Conservation (phyloP, 2,888 invertebrate genomes). For the Heliconius hortense region DNA sequence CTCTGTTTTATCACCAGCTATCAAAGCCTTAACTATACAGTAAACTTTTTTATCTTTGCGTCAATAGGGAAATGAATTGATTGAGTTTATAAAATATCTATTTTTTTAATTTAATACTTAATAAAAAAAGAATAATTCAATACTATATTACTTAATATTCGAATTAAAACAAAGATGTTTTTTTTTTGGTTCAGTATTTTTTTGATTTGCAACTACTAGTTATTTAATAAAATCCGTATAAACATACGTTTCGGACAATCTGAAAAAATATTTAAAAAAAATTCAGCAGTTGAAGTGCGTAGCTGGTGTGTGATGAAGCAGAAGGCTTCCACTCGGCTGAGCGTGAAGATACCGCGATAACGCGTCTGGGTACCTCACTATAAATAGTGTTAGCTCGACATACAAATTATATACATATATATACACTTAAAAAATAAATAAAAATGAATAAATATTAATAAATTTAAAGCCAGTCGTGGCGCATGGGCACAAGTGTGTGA, state of each 20-base stretch:
- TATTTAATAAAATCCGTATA: background rate
- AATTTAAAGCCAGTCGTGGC: too few relatives aligned
- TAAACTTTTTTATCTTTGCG: background rate
- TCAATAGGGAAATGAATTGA: too few relatives aligned
- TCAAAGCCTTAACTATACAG: background rate
- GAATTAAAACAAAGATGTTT: background rate
- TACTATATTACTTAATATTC: too few relatives aligned
- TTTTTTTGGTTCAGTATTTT: background rate
- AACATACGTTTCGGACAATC: background rate
- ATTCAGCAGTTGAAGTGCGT: slow-evolving; percentile 37
- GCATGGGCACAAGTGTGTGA: too few relatives aligned
- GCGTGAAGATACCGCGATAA: slow-evolving; percentile 79
- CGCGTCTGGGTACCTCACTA: slow-evolving; percentile 72
- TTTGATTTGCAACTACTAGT: background rate
- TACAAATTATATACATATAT: slow-evolving; percentile 4
- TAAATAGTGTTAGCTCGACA: slow-evolving; percentile 47
- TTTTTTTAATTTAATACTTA: background rate
- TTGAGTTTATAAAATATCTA: too few relatives aligned
- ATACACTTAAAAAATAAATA: background rate
- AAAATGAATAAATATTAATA: too few relatives aligned
- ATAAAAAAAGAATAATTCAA: too few relatives aligned
- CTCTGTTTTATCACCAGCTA: background rate
- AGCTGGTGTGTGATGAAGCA: slow-evolving; percentile 64
- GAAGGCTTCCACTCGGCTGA: slow-evolving; percentile 70
- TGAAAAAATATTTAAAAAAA: slow-evolving; percentile 24